Evolutionary conservation across 2,888 invertebrate genomes (phyloP).

Genomic region (Crossocerus cetratus): DNA sequence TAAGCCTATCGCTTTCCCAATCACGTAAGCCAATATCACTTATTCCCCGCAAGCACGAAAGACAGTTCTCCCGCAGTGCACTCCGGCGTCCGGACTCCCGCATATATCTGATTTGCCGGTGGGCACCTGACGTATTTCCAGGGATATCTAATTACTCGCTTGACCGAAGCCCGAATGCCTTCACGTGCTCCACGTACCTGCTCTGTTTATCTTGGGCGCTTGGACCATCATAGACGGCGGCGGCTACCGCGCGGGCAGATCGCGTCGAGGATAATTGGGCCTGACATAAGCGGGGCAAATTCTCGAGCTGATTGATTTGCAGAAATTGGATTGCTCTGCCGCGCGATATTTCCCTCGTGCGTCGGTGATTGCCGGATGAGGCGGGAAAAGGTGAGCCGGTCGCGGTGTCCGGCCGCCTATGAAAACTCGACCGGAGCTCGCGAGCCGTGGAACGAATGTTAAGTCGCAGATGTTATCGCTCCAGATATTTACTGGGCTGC

Average conservation of each 20-base stretch:
- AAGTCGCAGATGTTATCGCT: slow-evolving; percentile 69
- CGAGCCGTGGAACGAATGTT: slow-evolving; percentile 60
- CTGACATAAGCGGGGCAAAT: too few species aligned
- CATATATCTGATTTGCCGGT: slow-evolving; percentile 53
- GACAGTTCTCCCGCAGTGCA: slow-evolving; percentile 33
- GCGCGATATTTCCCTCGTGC: slow-evolving; percentile 9
- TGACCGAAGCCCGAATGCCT: slow-evolving; percentile 61
- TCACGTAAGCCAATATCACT: slow-evolving; percentile 63
- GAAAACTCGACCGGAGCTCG: slow-evolving; percentile 48
- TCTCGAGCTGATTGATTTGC: not conserved
- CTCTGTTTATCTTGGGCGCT: slow-evolving; percentile 2
- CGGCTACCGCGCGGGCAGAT: too few species aligned
- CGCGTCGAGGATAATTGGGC: too few species aligned
- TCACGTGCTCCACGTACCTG: slow-evolving; percentile 50
- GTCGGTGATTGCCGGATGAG: slow-evolving; percentile 32
- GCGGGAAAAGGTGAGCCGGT: slow-evolving; percentile 38
- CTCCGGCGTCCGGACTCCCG: slow-evolving; percentile 41
- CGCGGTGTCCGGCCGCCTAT: slow-evolving; percentile 37
- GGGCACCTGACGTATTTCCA: slow-evolving; percentile 70
- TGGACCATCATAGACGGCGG: too few species aligned
- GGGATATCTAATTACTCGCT: slow-evolving; percentile 73
- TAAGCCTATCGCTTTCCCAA: slow-evolving; percentile 58
- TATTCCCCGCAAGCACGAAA: slow-evolving; percentile 49
- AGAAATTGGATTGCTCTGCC: not conserved
- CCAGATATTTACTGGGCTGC: slow-evolving; percentile 69